These are phyloP conservation scores for Drosophila suboccidentalis DNA, from an alignment of 2,888 invertebrate species.

Conservation along the genomic window DNA sequence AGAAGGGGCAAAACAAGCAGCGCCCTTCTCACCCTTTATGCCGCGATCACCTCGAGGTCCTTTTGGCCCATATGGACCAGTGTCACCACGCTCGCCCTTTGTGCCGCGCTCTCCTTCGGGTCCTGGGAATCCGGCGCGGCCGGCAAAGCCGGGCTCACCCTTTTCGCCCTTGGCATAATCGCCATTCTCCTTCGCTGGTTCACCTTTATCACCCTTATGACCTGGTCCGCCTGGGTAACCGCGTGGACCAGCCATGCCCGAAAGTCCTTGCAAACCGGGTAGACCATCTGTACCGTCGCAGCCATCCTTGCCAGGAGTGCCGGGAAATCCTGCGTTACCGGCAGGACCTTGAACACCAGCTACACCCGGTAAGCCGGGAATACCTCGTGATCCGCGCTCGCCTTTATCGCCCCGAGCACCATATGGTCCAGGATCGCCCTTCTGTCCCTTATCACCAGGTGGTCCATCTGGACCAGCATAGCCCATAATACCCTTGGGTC, in stretches of 20 bases:
- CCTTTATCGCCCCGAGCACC: constrained; percentile 94
- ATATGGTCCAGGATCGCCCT: constrained; percentile 93
- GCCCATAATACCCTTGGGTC: constrained; percentile 91
- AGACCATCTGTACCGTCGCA: constrained; percentile 98
- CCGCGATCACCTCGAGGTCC: constrained; percentile 93
- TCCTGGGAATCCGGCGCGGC: constrained; percentile 83
- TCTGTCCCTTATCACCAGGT: constrained; percentile 95
- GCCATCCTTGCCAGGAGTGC: constrained; percentile 95
- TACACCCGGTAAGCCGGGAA: constrained; percentile 93
- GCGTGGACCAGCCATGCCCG: constrained; percentile 91
- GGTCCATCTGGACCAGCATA: constrained; percentile 94
- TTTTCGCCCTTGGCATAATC: constrained; percentile 92
- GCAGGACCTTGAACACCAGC: constrained; percentile 85
- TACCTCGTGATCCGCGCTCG: constrained; percentile 93
- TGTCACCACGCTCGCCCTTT: constrained; percentile 90
- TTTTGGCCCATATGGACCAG: constrained; percentile 81
- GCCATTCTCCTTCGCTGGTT: constrained; percentile 88
- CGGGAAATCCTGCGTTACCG: constrained; percentile 89
- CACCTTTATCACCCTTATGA: constrained; percentile 91
- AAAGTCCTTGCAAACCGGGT: constrained; percentile 90
- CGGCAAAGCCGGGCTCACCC: constrained; percentile 89
- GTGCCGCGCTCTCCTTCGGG: constrained; percentile 87
- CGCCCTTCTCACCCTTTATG: constrained; percentile 90
- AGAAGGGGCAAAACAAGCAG: constrained; percentile 86
- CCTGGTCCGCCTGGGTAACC: constrained; percentile 87